These are phyloP conservation scores for Amphiprion ocellaris DNA, from an alignment of 2,113 vertebrate genomes.

Conservation along the genomic window DNA sequence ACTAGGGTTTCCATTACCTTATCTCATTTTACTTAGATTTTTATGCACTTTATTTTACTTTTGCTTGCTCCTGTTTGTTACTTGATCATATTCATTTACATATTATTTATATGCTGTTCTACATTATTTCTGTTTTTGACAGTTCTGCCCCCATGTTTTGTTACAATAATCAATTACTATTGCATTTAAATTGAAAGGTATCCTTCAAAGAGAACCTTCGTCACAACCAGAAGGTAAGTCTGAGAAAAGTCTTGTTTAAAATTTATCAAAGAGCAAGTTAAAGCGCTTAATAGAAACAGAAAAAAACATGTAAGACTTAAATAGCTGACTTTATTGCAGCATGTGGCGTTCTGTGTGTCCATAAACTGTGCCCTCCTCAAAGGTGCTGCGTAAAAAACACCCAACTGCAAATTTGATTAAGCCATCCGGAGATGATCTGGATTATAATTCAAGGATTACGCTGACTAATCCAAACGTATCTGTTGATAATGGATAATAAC, in stretches of 20 bases:
- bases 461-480: constrained; percentile 67
- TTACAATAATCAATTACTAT: too few relatives aligned
- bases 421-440: constrained; percentile 55
- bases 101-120: background rate
- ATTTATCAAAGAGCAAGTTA: background rate
- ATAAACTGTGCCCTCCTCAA: constrained; percentile 1
- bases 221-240: background rate
- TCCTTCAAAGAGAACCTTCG: background rate
- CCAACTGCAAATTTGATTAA: constrained; percentile 57
- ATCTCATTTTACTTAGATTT: background rate
- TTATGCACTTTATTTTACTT: too few relatives aligned
- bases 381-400: constrained; percentile 13
- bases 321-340: background rate
- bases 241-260: background rate
- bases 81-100: background rate
- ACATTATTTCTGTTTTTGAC: background rate
- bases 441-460: constrained; percentile 67
- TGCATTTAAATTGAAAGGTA: background rate
- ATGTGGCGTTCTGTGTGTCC: background rate
- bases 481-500: constrained; percentile 69
- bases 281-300: background rate
- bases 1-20: background rate
- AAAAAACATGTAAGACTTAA: background rate
- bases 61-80: too few relatives aligned
- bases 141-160: too few relatives aligned